Evolutionary conservation across 1,140 invertebrate genomes (phyloP).

Genomic region (Bacillus rossius): DNA sequence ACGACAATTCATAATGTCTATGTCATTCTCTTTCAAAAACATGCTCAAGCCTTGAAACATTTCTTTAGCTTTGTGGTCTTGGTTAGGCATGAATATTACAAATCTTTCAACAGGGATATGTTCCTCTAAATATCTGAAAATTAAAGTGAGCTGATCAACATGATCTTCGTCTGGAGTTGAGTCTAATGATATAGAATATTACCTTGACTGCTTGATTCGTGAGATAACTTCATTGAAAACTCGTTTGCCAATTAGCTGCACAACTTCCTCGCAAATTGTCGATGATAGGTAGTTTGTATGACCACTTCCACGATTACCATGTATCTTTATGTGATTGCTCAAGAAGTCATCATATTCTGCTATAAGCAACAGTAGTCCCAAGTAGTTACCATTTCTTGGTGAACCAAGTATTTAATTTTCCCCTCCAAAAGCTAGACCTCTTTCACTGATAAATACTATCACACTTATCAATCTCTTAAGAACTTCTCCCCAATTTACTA

Average conservation of each 20-base stretch:
- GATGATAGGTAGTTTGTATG: conserved; percentile 13
- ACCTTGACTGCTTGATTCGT: conserved; percentile 14
- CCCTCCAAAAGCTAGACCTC: background rate
- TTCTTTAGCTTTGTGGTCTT: conserved; percentile 18
- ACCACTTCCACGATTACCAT: conserved; percentile 10
- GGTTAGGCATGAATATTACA: conserved; percentile 23
- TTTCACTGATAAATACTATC: background rate
- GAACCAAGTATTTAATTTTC: background rate
- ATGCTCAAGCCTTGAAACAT: conserved; percentile 7
- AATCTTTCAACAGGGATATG: conserved; percentile 26
- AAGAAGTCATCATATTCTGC: conserved; percentile 8
- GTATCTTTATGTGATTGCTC: background rate
- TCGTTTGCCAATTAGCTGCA: background rate
- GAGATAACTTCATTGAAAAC: conserved; percentile 12
- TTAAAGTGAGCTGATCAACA: conserved; percentile 13
- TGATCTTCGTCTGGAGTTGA: conserved; percentile 12
- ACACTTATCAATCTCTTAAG: background rate
- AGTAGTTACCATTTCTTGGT: background rate
- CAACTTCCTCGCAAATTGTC: conserved; percentile 8
- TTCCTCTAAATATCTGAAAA: conserved; percentile 3
- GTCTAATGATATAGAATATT: conserved; percentile 14
- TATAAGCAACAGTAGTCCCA: background rate
- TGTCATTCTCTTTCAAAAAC: conserved; percentile 7
- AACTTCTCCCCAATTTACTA: background rate
- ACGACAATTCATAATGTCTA: conserved; percentile 13